Percentiles rank a stretch among this genome's conserved stretches.
Evolutionary conservation across 1,140 invertebrate species (phyloP).

Genomic region (Colletes gigas): DNA sequence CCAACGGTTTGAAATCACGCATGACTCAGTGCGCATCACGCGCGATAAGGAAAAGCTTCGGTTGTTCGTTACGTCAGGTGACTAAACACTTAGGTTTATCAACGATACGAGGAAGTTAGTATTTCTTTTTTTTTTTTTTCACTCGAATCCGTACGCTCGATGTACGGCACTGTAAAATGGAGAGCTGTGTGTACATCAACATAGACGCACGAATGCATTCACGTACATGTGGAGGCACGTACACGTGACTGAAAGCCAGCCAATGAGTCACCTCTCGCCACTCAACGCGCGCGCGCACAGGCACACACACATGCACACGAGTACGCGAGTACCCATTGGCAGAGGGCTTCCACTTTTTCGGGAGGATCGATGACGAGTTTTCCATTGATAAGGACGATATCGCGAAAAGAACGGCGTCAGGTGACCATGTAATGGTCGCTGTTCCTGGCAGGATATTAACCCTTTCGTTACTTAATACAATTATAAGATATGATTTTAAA

Average conservation of each 20-base stretch:
- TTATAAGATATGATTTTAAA: too few species aligned
- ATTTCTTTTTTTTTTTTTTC: neutral
- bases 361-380: conserved; percentile 39
- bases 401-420: neutral
- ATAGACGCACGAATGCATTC: conserved; percentile 20
- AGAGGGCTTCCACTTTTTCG: conserved; percentile 33
- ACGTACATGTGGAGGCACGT: conserved; percentile 42
- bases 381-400: conserved; percentile 27
- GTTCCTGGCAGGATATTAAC: conserved; percentile 9
- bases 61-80: conserved; percentile 3
- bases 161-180: conserved; percentile 46
- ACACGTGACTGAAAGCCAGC: conserved; percentile 49
- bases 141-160: neutral
- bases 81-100: conserved; percentile 8
- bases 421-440: conserved; percentile 1
- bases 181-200: conserved; percentile 9
- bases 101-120: neutral
- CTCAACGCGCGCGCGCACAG: conserved; percentile 3
- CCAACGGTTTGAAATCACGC: neutral
- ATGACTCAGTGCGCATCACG: neutral
- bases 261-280: conserved; percentile 59
- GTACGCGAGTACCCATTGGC: too few species aligned
- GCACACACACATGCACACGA: neutral
- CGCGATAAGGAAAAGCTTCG: conserved; percentile 24
- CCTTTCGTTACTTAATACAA: neutral